These are phyloP conservation scores for Castor canadensis DNA, from an alignment of 2,113 vertebrate species.

Conservation along the genomic window DNA sequence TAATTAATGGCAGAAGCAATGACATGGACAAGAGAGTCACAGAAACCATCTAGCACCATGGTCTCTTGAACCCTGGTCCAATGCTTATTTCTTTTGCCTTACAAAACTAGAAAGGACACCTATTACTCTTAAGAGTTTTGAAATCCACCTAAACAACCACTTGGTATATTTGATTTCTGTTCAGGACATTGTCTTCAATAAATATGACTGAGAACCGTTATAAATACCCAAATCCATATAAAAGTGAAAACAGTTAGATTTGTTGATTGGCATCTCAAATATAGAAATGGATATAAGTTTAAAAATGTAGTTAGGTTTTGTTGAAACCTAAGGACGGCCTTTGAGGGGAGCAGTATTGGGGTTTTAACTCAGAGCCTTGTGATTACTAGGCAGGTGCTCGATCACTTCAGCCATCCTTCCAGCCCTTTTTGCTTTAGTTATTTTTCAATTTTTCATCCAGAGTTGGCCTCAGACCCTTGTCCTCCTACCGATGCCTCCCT, in stretches of 20 bases:
- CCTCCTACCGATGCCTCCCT: no score
- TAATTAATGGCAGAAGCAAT: not conserved
- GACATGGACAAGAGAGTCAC: not conserved
- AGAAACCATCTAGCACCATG: not conserved
- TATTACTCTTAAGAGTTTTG: not conserved
- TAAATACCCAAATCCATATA: not conserved
- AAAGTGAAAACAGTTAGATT: not conserved
- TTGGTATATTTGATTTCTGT: not conserved
- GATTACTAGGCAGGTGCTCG: no score
- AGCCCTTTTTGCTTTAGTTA: no score
- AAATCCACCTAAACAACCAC: not conserved
- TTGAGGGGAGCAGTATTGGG: no score
- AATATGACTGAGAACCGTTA: not conserved
- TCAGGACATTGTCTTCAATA: not conserved
- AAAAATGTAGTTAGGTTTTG: not conserved
- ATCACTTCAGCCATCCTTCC: no score
- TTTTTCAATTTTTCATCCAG: no score
- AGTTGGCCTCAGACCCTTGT: no score
- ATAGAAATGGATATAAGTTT: not conserved
- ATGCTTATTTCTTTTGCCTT: not conserved
- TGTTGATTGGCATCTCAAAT: not conserved
- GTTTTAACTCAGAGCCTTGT: no score
- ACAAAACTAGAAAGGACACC: not conserved
- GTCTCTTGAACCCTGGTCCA: not conserved
- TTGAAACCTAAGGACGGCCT: conserved; percentile 15